A percentile compares a stretch with the other conserved stretches of the same genome.
These are phyloP conservation scores for Eutolmus rufibarbis DNA, from an alignment of 2,888 invertebrate genomes.

Conservation along the genomic window DNA sequence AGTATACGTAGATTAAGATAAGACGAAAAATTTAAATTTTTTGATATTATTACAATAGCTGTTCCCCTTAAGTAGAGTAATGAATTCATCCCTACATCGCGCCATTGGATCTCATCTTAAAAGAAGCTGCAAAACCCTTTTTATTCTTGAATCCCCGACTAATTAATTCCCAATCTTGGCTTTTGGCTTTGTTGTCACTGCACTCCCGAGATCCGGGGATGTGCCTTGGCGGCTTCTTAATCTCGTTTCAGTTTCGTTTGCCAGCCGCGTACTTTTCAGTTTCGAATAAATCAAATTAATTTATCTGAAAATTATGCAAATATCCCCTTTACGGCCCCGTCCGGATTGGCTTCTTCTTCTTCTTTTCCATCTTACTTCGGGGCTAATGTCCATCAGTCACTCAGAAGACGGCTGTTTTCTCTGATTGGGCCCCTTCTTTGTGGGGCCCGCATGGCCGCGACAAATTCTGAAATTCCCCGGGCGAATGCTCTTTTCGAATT, in stretches of 20 bases:
- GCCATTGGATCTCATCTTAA: neutral
- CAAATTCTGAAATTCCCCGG: neutral
- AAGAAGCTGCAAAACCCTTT: neutral
- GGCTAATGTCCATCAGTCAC: conserved; percentile 35
- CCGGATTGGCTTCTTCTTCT: neutral
- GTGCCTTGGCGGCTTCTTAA: neutral
- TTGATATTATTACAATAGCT: too few relatives aligned
- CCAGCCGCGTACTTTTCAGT: neutral
- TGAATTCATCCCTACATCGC: neutral
- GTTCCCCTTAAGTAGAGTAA: neutral
- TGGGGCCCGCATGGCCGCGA: neutral
- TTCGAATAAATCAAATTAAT: conserved; percentile 37
- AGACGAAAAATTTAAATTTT: too few relatives aligned
- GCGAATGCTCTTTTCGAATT: neutral
- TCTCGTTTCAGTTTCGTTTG: neutral
- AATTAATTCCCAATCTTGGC: conserved; percentile 13
- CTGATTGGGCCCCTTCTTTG: neutral
- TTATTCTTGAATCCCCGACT: neutral
- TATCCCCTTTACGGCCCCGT: conserved; percentile 19
- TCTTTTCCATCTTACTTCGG: neutral
- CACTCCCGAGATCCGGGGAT: neutral
- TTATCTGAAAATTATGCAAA: conserved; percentile 37
- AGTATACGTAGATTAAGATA: too few relatives aligned
- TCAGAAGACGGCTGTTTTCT: neutral
- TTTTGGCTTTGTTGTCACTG: conserved; percentile 12